Base-by-base conservation (phyloP, 2,113 vertebrate genomes). In the Hydrolagus affinis region DNA sequence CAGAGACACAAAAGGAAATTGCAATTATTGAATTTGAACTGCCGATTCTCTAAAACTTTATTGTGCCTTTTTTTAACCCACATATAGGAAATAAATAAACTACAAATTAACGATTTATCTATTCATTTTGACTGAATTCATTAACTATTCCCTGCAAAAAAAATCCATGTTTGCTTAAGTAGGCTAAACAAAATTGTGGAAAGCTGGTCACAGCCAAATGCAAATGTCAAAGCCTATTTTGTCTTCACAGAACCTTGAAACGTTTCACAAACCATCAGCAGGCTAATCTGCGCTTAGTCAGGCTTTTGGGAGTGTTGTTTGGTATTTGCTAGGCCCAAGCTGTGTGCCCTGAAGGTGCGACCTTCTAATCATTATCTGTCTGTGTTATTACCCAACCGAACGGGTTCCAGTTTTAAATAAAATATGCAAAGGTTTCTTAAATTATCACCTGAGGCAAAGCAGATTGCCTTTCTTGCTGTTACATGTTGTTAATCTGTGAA, bases 391-490 rank as follows among this genome's bases (percentile, higher is more conserved):
- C 97, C 97, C 97, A 97, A 96, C 97, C 97, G 98, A 99, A 98
- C 97, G 96, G 96, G 95, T 95, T 97, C 97, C 97, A 99, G 96
- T 99, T 98, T 99, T 99, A 99, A 99, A 99, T 99, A 99, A 99
- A 98, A 99, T 98, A 99, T 99, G 97, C 97, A 99, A 99, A 99
- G 97, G 97, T 99, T 99, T 99, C 97, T 99, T 98, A 99, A 99
- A 99, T 99, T 97, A 99, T 98, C 96, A 98, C 97, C 97, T 95
- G 95, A 95, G 97, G 97, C 97, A 96, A 97, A 94, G 95, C 95
- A 95, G 97, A 97, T 98, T 95, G 96, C 97, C 96, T 96, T 95
- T 95, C 96, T 97, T 99, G 96, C 97, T 98, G 96, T 83, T 98
- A 99, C 97, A 99, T 97, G 97, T 96, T 99, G 97, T 99, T 99